Evolutionary conservation across 2,888 invertebrate genomes (phyloP).

Genomic region (Crematogaster levior): DNA sequence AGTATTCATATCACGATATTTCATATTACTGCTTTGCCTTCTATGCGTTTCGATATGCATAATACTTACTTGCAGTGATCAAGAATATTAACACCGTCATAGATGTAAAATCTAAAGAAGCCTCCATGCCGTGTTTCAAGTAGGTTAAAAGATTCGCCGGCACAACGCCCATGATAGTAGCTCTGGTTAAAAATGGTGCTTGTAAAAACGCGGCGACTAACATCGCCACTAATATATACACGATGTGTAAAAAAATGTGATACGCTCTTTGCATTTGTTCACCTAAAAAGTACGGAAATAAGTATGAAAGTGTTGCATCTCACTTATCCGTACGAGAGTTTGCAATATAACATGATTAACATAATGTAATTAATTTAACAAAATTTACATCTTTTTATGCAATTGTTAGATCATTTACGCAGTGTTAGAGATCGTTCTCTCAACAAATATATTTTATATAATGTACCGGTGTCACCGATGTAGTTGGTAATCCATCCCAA

Average conservation of each 20-base stretch:
- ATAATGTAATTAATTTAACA: neutral
- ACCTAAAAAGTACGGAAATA: conserved; percentile 71
- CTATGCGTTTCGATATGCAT: neutral
- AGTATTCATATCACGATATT: neutral
- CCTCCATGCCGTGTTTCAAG: conserved; percentile 81
- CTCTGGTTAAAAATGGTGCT: conserved; percentile 81
- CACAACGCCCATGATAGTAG: conserved; percentile 80
- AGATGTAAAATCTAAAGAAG: conserved; percentile 82
- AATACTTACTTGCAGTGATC: conserved; percentile 81
- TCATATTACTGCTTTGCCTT: neutral
- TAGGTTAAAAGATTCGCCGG: conserved; percentile 82
- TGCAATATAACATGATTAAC: neutral
- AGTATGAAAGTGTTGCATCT: neutral
- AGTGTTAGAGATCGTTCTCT: too few species aligned
- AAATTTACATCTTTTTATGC: neutral
- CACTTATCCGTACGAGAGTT: neutral
- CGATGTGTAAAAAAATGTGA: conserved; percentile 75
- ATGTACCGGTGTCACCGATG: conserved; percentile 81
- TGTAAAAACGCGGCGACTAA: conserved; percentile 83
- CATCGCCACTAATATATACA: conserved; percentile 83
- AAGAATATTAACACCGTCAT: conserved; percentile 81
- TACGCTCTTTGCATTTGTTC: conserved; percentile 81
- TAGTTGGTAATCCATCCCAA: conserved; percentile 83
- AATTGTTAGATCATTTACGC: neutral
- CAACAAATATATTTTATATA: neutral